Percentiles rank a stretch among this genome's conserved stretches.
Evolutionary conservation across 2,888 invertebrate species (phyloP).

Genomic region (Hirtodrosophila histrioides): DNA sequence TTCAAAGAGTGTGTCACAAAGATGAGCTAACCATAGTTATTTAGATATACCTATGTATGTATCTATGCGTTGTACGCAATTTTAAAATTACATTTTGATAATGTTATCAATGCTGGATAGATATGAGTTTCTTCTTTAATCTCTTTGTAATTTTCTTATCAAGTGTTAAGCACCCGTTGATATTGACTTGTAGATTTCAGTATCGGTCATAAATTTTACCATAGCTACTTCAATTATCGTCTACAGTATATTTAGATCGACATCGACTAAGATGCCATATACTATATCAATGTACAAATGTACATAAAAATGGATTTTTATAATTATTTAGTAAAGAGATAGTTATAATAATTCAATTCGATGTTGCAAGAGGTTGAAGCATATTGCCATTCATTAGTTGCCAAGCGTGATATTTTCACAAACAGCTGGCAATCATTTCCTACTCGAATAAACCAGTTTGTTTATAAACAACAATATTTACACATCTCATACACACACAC

Average conservation of each 20-base stretch:
- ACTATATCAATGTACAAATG: too few species aligned
- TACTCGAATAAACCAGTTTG: slow-evolving; percentile 52
- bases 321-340: background rate
- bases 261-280: too few species aligned
- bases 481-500: slow-evolving; percentile 15
- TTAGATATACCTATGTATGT: background rate
- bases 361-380: background rate
- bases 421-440: slow-evolving; percentile 49
- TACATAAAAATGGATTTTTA: background rate
- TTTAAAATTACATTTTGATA: slow-evolving; percentile 1
- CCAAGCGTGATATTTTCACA: slow-evolving; percentile 24
- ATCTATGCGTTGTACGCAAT: slow-evolving; percentile 5
- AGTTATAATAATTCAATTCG: slow-evolving; percentile 1
- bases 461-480: slow-evolving; percentile 63
- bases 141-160: slow-evolving; percentile 46
- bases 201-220: slow-evolving; percentile 48
- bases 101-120: slow-evolving; percentile 30
- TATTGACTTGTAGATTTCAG: slow-evolving; percentile 37
- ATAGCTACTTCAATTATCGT: slow-evolving; percentile 15
- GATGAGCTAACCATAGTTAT: slow-evolving; percentile 10
- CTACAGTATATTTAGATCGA: background rate
- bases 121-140: slow-evolving; percentile 19
- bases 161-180: slow-evolving; percentile 33
- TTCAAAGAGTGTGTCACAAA: background rate
- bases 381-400: slow-evolving; percentile 29